A percentile compares a stretch with the other conserved stretches of the same genome.
Conservation (phyloP, 2,888 invertebrate genomes). For the Neelides folsomi region DNA sequence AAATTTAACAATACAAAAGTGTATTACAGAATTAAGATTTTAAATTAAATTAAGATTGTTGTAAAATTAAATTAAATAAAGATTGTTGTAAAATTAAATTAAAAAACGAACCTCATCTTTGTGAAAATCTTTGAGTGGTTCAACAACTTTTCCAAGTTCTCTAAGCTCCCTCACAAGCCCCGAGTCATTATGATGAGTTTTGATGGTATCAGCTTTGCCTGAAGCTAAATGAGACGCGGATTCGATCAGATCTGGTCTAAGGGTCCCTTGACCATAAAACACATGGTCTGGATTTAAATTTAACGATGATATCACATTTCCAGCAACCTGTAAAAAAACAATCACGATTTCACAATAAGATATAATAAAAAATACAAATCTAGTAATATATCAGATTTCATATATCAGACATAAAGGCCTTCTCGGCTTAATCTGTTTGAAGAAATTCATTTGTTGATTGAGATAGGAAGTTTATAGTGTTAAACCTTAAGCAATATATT, state of each 20-base stretch:
- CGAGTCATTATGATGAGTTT: slow-evolving; percentile 99
- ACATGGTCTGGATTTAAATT: slow-evolving; percentile 85
- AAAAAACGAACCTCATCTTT: slow-evolving; percentile 72
- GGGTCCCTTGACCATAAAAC: slow-evolving; percentile 83
- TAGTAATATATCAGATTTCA: too few relatives aligned
- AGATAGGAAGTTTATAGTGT: too few relatives aligned
- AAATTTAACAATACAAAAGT: neutral
- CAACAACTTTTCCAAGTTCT: slow-evolving; percentile 70
- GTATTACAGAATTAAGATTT: neutral
- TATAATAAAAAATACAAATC: too few relatives aligned
- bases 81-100: neutral
- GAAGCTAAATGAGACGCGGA: slow-evolving; percentile 73
- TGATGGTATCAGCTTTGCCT: slow-evolving; percentile 83
- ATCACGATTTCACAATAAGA: slow-evolving; percentile 1
- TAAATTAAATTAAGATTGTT: neutral
- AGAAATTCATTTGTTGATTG: too few relatives aligned
- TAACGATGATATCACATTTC: slow-evolving; percentile 74
- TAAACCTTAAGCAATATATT: too few relatives aligned
- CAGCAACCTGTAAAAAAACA: slow-evolving; percentile 50
- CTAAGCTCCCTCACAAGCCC: slow-evolving; percentile 71
- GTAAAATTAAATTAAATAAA: too few relatives aligned
- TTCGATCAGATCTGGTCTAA: slow-evolving; percentile 95
- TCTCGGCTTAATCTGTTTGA: neutral
- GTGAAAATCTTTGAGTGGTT: slow-evolving; percentile 97
- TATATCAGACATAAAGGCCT: too few relatives aligned